phyloP scores from a whole-genome alignment of 2,888 invertebrate genomes.

The Sinhomidia bicolor region DNA sequence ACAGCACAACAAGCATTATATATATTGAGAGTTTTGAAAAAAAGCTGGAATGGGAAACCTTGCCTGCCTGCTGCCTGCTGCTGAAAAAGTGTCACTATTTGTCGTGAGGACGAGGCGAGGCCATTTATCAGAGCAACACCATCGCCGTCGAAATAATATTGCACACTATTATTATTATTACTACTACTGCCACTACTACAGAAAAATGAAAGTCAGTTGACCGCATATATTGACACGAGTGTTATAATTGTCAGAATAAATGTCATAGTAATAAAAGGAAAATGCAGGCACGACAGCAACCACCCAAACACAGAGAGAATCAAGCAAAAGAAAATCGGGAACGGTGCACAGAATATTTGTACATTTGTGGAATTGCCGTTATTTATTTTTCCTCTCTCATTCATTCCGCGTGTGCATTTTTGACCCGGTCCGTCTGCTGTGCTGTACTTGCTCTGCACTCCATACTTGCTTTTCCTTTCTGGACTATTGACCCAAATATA shows the following conservation, averaged over 20 bases:
- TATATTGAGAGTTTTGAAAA: constrained; percentile 12
- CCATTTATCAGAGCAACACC: constrained; percentile 20
- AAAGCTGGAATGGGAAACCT: not conserved
- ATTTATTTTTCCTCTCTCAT: not conserved
- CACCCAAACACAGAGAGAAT: not conserved
- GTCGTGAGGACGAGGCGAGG: constrained; percentile 29
- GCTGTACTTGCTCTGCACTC: not conserved
- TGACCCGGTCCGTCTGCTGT: constrained; percentile 5
- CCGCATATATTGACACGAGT: constrained; percentile 22
- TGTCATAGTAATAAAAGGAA: constrained; percentile 45
- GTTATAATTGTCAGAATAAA: constrained; percentile 56
- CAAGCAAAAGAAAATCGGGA: constrained; percentile 10
- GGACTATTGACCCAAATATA: constrained; percentile 73
- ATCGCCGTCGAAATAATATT: not conserved
- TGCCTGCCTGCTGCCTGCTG: not conserved
- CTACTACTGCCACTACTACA: no score
- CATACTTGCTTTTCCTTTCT: constrained; percentile 56
- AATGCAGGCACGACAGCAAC: not conserved
- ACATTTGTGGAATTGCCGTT: constrained; percentile 3
- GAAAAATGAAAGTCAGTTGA: not conserved
- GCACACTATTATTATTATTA: no score
- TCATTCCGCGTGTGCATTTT: not conserved
- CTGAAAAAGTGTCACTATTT: constrained; percentile 16
- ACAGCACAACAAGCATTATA: no score
- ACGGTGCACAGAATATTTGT: not conserved